Evolutionary conservation across 2,888 invertebrate genomes (phyloP).

Genomic region (Drosophila prostipennis): DNA sequence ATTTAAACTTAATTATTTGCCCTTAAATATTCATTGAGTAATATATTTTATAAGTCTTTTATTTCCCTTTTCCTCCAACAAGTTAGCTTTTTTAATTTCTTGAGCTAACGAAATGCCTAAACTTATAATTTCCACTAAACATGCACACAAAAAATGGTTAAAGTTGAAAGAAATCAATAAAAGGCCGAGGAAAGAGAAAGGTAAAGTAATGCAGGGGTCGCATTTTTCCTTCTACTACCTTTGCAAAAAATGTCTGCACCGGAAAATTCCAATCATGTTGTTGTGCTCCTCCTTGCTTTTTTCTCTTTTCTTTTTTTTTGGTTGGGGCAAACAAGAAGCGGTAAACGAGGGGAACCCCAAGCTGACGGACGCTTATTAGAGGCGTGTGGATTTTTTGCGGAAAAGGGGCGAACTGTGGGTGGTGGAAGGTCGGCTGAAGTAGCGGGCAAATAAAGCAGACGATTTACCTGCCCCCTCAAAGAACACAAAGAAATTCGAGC

Average conservation of each 20-base stretch:
- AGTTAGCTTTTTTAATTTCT: background rate
- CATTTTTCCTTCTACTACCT: constrained; percentile 39
- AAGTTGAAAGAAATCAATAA: constrained; percentile 61
- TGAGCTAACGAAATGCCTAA: constrained; percentile 6
- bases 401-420: background rate
- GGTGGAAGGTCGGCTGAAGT: constrained; percentile 51
- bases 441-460: constrained; percentile 79
- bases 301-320: constrained; percentile 38
- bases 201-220: constrained; percentile 59
- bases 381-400: constrained; percentile 35
- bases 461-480: constrained; percentile 66
- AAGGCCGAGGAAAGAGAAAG: constrained; percentile 37
- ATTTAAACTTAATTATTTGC: background rate
- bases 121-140: constrained; percentile 35
- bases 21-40: background rate
- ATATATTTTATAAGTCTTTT: background rate
- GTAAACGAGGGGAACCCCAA: constrained; percentile 26
- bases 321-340: constrained; percentile 55
- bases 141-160: constrained; percentile 35
- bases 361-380: constrained; percentile 67
- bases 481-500: constrained; percentile 66
- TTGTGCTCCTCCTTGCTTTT: constrained; percentile 41
- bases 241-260: constrained; percentile 75
- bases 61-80: background rate
- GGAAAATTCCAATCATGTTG: constrained; percentile 78